Evolutionary conservation across 2,113 vertebrate genomes (phyloP).

Genomic region (Recurvirostra avosetta): DNA sequence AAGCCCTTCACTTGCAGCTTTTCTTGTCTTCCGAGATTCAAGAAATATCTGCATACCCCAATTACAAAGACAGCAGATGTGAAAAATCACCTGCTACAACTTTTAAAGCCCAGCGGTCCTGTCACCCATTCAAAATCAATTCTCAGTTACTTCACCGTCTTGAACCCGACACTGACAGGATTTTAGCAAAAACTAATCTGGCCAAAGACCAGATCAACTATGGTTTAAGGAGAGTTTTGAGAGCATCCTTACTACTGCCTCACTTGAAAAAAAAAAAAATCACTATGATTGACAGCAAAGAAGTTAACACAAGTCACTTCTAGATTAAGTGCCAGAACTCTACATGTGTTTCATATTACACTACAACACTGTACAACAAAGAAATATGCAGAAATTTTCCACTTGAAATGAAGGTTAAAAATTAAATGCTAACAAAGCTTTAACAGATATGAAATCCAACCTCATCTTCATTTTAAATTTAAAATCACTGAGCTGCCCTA

Average conservation of each 20-base stretch:
- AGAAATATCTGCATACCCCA: neutral
- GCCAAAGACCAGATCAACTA: neutral
- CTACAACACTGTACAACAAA: conserved; percentile 44
- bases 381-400: conserved; percentile 53
- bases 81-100: conserved; percentile 52
- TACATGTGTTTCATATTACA: conserved; percentile 53
- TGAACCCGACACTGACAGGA: neutral
- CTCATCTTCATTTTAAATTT: neutral
- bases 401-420: conserved; percentile 59
- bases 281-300: conserved; percentile 12
- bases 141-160: neutral
- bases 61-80: neutral
- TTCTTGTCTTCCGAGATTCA: neutral
- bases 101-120: neutral
- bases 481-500: neutral
- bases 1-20: neutral
- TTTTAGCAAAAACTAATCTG: conserved; percentile 1
- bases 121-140: conserved; percentile 37
- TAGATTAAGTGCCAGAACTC: conserved; percentile 28
- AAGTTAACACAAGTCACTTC: conserved; percentile 29
- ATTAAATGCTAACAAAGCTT: conserved; percentile 37
- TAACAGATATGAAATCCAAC: conserved; percentile 28
- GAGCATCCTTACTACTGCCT: neutral
- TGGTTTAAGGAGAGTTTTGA: neutral
- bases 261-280: neutral